Conservation (phyloP, 2,888 invertebrate genomes). For the Nephrotoma flavescens region DNA sequence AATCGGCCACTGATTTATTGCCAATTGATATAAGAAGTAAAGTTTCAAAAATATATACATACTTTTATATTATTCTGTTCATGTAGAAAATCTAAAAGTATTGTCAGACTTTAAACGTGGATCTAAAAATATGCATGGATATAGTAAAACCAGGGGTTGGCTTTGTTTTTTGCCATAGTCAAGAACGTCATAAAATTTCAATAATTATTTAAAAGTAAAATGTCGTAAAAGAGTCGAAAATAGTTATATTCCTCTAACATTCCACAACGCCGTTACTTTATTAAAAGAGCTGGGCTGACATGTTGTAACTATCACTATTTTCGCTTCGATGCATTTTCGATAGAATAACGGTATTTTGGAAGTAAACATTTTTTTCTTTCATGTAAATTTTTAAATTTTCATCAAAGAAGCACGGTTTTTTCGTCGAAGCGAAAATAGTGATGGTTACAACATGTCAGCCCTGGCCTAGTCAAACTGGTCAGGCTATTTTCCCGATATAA, state of each 20-base stretch:
- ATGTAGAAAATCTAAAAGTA: slow-evolving; percentile 1
- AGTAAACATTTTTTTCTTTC: too few relatives aligned
- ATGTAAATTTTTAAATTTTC: too few relatives aligned
- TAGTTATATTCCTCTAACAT: background rate
- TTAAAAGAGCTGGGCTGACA: background rate
- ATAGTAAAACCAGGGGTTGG: background rate
- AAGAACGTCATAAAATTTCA: background rate
- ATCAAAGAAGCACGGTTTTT: too few relatives aligned
- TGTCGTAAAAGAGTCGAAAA: background rate
- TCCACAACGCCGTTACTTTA: background rate
- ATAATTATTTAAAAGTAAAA: slow-evolving; percentile 2
- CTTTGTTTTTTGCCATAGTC: background rate
- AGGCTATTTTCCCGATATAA: too few relatives aligned
- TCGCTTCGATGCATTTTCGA: too few relatives aligned
- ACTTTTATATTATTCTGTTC: background rate
- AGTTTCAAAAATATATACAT: background rate
- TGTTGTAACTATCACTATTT: too few relatives aligned
- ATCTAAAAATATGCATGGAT: background rate
- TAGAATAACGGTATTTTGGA: too few relatives aligned
- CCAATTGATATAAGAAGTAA: background rate
- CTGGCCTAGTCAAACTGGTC: too few relatives aligned
- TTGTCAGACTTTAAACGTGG: background rate
- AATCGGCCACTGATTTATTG: background rate
- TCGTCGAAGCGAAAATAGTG: too few relatives aligned
- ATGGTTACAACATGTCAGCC: too few relatives aligned